Conservation (phyloP, 1,140 invertebrate species). For the Trichoplusia ni region DNA sequence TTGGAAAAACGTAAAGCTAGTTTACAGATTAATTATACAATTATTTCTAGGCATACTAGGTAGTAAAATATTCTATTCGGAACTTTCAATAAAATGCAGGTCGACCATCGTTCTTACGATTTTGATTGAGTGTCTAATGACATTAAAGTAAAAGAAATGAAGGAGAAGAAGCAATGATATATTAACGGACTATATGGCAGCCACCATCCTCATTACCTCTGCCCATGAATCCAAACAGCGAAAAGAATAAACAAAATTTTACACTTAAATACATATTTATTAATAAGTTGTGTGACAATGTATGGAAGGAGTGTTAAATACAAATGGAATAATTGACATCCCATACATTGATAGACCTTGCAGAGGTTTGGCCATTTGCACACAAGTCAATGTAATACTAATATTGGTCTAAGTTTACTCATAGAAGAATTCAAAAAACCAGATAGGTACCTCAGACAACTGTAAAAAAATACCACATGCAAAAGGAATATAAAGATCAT, state of each 20-base stretch:
- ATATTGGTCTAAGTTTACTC: conserved; percentile 33
- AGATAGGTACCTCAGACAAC: conserved; percentile 2
- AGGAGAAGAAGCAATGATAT: neutral
- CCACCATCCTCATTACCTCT: neutral
- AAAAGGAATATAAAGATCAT: neutral
- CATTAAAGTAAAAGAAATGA: neutral
- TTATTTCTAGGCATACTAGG: neutral
- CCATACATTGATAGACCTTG: conserved; percentile 45
- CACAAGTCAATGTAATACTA: conserved; percentile 37
- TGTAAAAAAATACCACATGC: conserved; percentile 1
- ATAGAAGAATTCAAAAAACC: conserved; percentile 5
- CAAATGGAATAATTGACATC: conserved; percentile 37
- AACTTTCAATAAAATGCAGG: neutral
- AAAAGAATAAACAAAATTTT: conserved; percentile 19
- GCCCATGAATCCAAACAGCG: neutral
- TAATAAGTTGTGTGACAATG: conserved; percentile 44
- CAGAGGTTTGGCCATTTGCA: conserved; percentile 12
- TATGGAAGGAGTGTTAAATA: conserved; percentile 43
- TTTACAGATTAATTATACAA: neutral
- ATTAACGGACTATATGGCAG: neutral
- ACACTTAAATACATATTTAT: conserved; percentile 25
- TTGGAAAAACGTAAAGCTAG: no score
- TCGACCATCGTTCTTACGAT: neutral
- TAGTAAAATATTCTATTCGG: neutral
- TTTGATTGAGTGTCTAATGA: neutral